Base-by-base conservation (phyloP, 2,888 invertebrate genomes). In the Carpatolechia fugitivella region DNA sequence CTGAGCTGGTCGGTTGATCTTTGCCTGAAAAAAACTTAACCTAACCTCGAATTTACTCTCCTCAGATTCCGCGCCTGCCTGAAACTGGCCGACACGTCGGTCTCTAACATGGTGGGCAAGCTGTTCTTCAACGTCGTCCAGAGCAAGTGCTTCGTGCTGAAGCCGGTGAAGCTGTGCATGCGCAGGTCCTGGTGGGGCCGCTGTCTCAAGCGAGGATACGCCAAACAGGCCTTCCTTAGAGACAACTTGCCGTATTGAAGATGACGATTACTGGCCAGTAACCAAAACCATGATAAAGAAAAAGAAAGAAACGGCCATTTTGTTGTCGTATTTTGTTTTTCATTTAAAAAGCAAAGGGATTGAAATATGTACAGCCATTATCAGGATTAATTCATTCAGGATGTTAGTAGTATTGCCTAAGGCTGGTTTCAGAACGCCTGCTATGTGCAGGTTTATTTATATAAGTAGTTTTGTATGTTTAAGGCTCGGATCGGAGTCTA, bases 81-180 rank as follows among this genome's bases (percentile, higher is more conserved):
- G 63, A 97, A 97, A 80, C 93, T 96, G 85, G 95, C 97, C 0
- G 93, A 94, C 65, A 96, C 96, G 0, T 94, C 95, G 5, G 95
- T 97, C 8, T 96, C 98, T 7, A 96, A 96, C 76, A 92, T 97
- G 84, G 97, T 98, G 54, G 98, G 98, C 2, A 96, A 96, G 71
- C 91, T 98, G 31, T 99, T 97, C 91, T 99, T 99, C 93, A 97
- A 98, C 85, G 92, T 98, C 44, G 95, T 98, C n/a, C 97, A 97
- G 76, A 96, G 97, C 0, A 96, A 97, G 77, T 99, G 99, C 73
- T 98, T 99, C 84, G 92, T 95, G 0, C 87, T 99, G 40, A 95
- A 95, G 70, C 93, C 93, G 1, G 94, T 95, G 62, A 93, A 94
- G 65, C 90, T 93, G 24, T 98, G 98, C 85, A 90, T 92, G 6